These are phyloP conservation scores for Plestiodon gilberti DNA, from an alignment of 2,113 vertebrate species.

Conservation along the genomic window DNA sequence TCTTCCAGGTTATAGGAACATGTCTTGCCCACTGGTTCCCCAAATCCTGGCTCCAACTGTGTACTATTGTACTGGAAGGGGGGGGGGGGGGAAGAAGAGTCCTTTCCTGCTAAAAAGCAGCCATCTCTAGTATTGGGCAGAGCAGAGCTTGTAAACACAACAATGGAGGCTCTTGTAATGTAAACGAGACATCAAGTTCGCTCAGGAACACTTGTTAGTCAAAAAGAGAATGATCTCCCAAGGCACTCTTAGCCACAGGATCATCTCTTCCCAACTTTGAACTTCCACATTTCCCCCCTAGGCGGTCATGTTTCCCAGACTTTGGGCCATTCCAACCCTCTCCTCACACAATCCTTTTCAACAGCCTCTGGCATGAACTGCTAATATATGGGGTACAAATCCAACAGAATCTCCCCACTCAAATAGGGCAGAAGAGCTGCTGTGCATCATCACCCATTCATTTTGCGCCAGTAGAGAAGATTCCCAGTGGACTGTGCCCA, in stretches of 20 bases:
- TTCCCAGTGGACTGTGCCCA: too few species aligned
- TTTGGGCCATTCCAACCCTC: conserved; percentile 26
- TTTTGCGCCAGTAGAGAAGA: too few species aligned
- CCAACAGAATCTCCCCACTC: too few species aligned
- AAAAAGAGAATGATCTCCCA: conserved; percentile 61
- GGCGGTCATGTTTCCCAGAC: conserved; percentile 41
- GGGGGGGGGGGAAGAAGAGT: background rate
- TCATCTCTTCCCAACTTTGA: background rate
- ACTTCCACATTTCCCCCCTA: conserved; percentile 36
- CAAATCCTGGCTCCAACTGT: background rate
- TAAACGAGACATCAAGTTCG: background rate
- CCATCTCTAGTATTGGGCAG: background rate
- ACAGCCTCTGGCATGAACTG: too few species aligned
- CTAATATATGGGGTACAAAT: too few species aligned
- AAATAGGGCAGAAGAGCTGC: too few species aligned
- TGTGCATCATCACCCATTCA: too few species aligned
- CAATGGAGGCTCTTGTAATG: conserved; percentile 14
- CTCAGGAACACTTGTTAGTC: conserved; percentile 57
- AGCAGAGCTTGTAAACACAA: background rate
- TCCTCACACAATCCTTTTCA: background rate
- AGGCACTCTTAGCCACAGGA: conserved; percentile 50
- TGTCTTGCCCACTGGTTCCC: background rate
- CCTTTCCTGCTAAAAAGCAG: background rate
- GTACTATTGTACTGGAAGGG: background rate
- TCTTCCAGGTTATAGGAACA: background rate